Evolutionary conservation across 2,113 vertebrate genomes (phyloP), one percentile per base, ranked within the genome.

Genomic region (Rhinoptilus africanus): DNA sequence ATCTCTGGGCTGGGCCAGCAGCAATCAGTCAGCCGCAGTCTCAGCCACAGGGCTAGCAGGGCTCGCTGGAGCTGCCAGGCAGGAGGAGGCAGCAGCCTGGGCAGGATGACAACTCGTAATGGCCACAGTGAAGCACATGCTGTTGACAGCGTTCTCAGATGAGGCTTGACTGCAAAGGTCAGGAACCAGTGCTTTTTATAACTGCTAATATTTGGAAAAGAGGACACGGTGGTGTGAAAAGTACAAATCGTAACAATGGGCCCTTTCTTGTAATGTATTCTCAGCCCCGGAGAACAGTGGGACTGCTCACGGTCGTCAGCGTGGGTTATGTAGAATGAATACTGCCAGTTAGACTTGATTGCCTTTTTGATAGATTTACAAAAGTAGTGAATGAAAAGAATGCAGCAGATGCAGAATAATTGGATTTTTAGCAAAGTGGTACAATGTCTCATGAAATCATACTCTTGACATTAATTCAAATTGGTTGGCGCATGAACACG

Each of bases 341-440:
- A 63, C 92, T 92, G 95, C 94, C 92, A 95, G 92, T 95, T 93
- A 95, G 89, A 76, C 86, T 93, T 95, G 94, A 97, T 97, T 97
- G 94, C 88, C 66, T 95, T 95, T 97, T 91, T 96, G 91, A 89
- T 85, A 87, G 77, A 88, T 89, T 95, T 91, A 82, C 91, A 83
- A 88, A 97, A 93, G 86, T 95, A 85, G 53, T 51, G 78, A 89
- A 72, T 91, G 91, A 95, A 88, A 89, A 95, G 92, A 97, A 95
- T 89, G 89, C 89, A 96, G 91, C 91, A 95, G 93, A 95, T 95
- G 93, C 86, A 88, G 87, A 95, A 88, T 94, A 97, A 94, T 84
- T 96, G 90, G 85, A 87, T 92, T 97, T 96, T 94, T 96, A 93
- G 78, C 50, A 34, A 91, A 93, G 80, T 81, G 86, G 76, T 94